phyloP scores from a whole-genome alignment of 2,113 vertebrate species.

The Cheilinus undulatus region DNA sequence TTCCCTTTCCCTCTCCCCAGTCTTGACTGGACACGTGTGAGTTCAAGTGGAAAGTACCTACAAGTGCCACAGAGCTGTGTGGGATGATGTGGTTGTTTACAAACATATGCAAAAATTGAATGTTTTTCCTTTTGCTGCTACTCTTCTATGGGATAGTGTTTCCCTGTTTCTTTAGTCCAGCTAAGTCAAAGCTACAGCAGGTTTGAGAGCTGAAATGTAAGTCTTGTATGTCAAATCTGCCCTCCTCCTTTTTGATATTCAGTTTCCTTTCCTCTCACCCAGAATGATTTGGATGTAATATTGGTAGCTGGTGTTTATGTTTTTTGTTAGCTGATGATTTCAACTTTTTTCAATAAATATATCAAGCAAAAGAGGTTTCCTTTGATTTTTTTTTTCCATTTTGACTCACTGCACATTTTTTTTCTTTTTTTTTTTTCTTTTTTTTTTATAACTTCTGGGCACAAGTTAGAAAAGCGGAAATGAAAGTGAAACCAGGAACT shows the following conservation, averaged over 20 bases:
- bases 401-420: not conserved
- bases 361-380: not conserved
- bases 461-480: conserved; percentile 49
- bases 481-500: conserved; percentile 79
- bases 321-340: conserved; percentile 45
- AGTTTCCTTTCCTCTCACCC: conserved; percentile 11
- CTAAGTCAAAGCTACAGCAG: conserved; percentile 13
- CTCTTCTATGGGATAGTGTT: conserved; percentile 32
- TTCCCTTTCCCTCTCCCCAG: conserved; percentile 30
- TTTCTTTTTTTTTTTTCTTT: too few species aligned
- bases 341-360: conserved; percentile 69
- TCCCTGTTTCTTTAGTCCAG: conserved; percentile 15
- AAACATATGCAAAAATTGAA: conserved; percentile 41
- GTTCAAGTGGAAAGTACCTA: conserved; percentile 41
- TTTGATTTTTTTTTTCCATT: not conserved
- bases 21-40: conserved; percentile 21
- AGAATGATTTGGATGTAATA: conserved; percentile 32
- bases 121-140: conserved; percentile 57
- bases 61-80: conserved; percentile 56
- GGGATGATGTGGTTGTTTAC: conserved; percentile 68
- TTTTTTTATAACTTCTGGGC: too few species aligned
- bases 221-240: conserved; percentile 31
- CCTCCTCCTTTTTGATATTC: conserved; percentile 29
- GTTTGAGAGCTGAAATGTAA: conserved; percentile 40
- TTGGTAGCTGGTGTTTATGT: conserved; percentile 54